These are phyloP conservation scores for Miichthys miiuy DNA, from an alignment of 2,797 vertebrate species.

Conservation along the genomic window DNA sequence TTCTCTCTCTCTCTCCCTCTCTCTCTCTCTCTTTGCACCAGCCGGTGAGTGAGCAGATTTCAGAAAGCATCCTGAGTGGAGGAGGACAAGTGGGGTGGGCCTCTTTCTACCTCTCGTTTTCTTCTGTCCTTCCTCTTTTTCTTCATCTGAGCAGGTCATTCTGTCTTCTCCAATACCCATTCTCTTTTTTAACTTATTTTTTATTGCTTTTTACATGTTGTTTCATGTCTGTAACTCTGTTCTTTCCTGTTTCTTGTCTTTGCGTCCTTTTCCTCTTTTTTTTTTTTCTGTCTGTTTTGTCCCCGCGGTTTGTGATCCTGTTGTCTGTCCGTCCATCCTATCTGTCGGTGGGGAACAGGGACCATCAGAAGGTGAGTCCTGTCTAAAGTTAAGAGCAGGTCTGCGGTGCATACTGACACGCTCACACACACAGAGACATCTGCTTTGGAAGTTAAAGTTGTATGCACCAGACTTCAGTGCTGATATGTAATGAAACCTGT, in stretches of 20 bases:
- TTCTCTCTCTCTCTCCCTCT: conserved; percentile 22
- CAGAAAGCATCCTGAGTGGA: conserved; percentile 72
- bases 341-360: conserved; percentile 40
- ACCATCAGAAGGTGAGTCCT: conserved; percentile 76
- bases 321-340: conserved; percentile 50
- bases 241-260: conserved; percentile 11
- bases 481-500: conserved; percentile 18
- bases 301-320: conserved; percentile 33
- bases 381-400: conserved; percentile 61
- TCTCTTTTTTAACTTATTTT: background rate
- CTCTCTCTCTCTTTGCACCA: conserved; percentile 66
- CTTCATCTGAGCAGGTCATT: conserved; percentile 34
- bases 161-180: conserved; percentile 17
- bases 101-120: conserved; percentile 51
- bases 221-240: conserved; percentile 13
- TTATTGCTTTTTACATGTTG: conserved; percentile 11
- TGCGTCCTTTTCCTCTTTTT: conserved; percentile 10
- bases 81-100: conserved; percentile 68
- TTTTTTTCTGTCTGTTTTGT: conserved; percentile 30
- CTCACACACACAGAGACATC: conserved; percentile 1
- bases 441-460: conserved; percentile 38
- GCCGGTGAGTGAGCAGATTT: conserved; percentile 80
- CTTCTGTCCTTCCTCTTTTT: conserved; percentile 47
- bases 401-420: conserved; percentile 29
- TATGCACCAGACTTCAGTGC: conserved; percentile 4